phyloP scores from a whole-genome alignment of 2,113 vertebrate species.

The Myrmecobius fasciatus region DNA sequence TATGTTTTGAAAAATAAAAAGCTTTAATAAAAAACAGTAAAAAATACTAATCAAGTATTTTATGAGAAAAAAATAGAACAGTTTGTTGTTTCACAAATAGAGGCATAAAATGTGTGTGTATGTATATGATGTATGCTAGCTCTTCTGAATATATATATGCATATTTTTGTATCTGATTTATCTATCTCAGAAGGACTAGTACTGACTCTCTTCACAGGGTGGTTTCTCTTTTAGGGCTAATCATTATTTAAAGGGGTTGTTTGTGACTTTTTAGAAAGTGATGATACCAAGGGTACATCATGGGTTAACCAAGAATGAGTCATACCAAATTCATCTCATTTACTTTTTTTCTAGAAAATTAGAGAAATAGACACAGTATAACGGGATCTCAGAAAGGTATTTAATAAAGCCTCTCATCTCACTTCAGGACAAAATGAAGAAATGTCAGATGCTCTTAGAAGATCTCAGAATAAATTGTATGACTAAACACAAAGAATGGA shows the following conservation, averaged over 20 bases:
- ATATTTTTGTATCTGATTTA: neutral
- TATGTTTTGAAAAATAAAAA: too few species aligned
- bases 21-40: too few species aligned
- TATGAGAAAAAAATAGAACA: too few species aligned
- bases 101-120: too few species aligned
- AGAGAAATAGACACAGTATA: neutral
- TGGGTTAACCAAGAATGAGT: neutral
- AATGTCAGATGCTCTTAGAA: neutral
- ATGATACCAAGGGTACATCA: neutral
- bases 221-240: neutral
- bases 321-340: neutral
- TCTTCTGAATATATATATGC: neutral
- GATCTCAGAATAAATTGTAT: neutral
- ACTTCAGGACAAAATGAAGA: neutral
- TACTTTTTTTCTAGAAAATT: neutral
- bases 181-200: neutral
- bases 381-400: neutral
- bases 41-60: too few species aligned
- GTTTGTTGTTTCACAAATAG: too few species aligned
- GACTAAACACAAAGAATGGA: neutral
- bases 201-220: neutral
- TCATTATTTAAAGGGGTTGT: neutral
- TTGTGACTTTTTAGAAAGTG: neutral
- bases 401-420: neutral
- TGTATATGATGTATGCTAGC: neutral